Evolutionary conservation across 2,113 vertebrate species (phyloP), one percentile per base, ranked within the genome.

Genomic region (Cinclus cinclus): DNA sequence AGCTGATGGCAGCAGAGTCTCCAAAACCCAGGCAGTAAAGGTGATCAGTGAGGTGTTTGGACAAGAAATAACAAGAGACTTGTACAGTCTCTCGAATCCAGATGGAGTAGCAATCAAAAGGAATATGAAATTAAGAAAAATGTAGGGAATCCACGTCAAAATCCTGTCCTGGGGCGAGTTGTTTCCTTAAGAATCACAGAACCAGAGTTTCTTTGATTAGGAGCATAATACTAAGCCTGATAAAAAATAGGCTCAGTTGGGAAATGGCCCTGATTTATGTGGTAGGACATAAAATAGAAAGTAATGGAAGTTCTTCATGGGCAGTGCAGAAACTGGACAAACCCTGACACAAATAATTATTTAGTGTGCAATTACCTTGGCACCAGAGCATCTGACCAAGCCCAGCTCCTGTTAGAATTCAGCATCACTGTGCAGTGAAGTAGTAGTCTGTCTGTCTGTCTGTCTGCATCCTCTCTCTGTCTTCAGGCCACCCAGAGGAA

Each of bases 141-240:
- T 83, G 52, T 78, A 60, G 68, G 56, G 90, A 97, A 96, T 92
- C 87, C 79, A 86, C 92, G 52, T 93, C 88, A 96, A 96, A 93
- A 88, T 53, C 27, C 56, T 78, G 24, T 90, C 94, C 92, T 30
- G 60, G 44, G 92, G 90, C 27, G 0, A 94, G 50, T 28, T 3
- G 1, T 91, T 90, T 96, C 79, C 37, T 39, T 39, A 74, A 63
- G 90, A 80, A 70, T 77, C 50, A 46, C 15, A 49, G 74, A 85
- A 80, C 47, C 11, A 10, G 49, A 35, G 41, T 58, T 83, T 69
- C 59, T 92, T 73, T 50, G 73, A 65, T 67, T 52, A n/a, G 59
- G 23, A 71, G 37, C 24, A 20, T 37, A 44, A 41, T 27, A 75
- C 8, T 1, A 18, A 94, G 9, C 19, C 55, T 93, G 67, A 60